A percentile compares a stretch with the other conserved stretches of the same genome.
Evolutionary conservation across 1,140 invertebrate genomes (phyloP).

Genomic region (Monochamus saltuarius): DNA sequence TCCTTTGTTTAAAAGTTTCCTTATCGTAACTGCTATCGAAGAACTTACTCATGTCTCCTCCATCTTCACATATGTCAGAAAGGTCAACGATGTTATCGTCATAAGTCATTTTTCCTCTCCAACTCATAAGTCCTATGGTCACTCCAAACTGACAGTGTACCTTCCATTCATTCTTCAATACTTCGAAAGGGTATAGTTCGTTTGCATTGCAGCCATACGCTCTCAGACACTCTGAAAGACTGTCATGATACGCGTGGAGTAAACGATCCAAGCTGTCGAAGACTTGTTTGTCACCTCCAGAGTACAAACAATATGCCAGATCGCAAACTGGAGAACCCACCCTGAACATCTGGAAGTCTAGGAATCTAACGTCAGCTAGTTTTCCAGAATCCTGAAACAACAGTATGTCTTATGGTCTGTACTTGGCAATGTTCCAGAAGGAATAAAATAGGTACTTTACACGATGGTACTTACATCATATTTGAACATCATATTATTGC

Average conservation of each 20-base stretch:
- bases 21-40: no score
- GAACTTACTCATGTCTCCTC: no score
- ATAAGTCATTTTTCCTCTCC: no score
- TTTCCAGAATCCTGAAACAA: conserved; percentile 12
- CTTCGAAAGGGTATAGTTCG: conserved; percentile 51
- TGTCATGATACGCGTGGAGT: conserved; percentile 57
- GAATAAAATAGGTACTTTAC: no score
- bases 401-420: no score
- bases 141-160: conserved; percentile 46
- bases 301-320: conserved; percentile 59
- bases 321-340: conserved; percentile 60
- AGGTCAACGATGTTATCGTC: no score
- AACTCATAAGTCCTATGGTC: background rate
- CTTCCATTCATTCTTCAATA: conserved; percentile 50
- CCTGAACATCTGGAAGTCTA: conserved; percentile 60
- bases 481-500: conserved; percentile 31
- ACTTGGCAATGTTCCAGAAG: no score
- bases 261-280: conserved; percentile 53
- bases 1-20: no score
- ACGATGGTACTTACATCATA: conserved; percentile 25
- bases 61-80: no score
- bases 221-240: conserved; percentile 48
- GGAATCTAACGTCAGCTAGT: conserved; percentile 17
- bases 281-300: conserved; percentile 55
- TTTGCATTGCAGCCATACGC: conserved; percentile 52